Evolutionary conservation across 2,888 invertebrate species (phyloP), one percentile per base, ranked within the genome.

Genomic region (Diaphora mendica): DNA sequence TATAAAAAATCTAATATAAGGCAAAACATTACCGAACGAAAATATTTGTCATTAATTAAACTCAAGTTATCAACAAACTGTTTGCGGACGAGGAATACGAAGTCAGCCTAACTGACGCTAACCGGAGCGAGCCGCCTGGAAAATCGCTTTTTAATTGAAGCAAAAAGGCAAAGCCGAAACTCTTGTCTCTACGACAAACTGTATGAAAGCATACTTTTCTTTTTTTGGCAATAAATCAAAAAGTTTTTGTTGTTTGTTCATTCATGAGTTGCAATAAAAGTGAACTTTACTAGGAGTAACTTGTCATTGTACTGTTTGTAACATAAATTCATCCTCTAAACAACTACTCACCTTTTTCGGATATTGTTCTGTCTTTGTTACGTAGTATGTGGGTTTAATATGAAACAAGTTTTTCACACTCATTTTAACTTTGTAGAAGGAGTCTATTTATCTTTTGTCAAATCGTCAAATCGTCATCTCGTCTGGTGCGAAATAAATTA

Each of bases 151-250:
- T 73, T 79, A 77, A 83, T 77, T 72, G 78, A 77, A 77, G 42
- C 73, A 75, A 73, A 75, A 80, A 72, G 64, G 71, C 65, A 33
- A 30, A 39, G 26, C 67, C 39, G 62, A 73, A 76, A 77, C 59
- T 64, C 59, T 35, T 75, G 73, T 80, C 74, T 74, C 59, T 66
- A 69, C 66, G 73, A 82, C 81, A 82, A 82, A 83, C 65, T 78
- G 74, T 73, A 77, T 80, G 70, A 83, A 83, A 83, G 79, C 77
- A 79, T 79, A 73, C 83, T 79, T 79, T 82, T 77, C 68, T 77
- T 79, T 72, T 79, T 48, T 68, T 17, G 72, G 42, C 74, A 76
- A 83, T 83, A 81, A 78, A 79, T 84, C 82, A 81, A 64, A 81
- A 83, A 84, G 74, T 82, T 83, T 82, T n/a, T n/a, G n/a, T 80